phyloP scores from a whole-genome alignment of 2,113 vertebrate species.

The Amblyornis subalaris region DNA sequence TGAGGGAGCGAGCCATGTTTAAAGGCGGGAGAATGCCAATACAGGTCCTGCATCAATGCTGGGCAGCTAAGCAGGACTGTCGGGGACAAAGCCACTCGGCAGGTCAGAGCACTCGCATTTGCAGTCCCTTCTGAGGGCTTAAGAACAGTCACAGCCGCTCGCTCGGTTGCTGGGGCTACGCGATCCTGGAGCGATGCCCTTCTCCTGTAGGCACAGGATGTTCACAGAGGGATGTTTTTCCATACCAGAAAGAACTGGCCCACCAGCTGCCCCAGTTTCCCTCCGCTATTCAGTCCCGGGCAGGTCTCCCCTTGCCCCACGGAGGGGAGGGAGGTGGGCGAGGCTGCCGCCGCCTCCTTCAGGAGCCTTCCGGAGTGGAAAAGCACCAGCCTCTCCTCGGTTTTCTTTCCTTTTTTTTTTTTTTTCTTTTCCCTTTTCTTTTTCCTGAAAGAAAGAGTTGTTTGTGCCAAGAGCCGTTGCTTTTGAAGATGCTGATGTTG shows the following conservation, averaged over 20 bases:
- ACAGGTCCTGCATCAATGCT: not conserved
- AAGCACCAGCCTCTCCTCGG: not conserved
- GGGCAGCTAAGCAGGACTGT: not conserved
- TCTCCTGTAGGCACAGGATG: not conserved
- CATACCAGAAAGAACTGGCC: not conserved
- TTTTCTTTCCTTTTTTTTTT: not conserved
- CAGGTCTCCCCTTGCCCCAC: not conserved
- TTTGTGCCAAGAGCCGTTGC: conserved; percentile 25
- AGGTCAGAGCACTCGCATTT: not conserved
- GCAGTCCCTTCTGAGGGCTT: not conserved
- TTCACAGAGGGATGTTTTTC: not conserved
- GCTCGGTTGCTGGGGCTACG: not conserved
- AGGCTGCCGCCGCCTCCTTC: not conserved
- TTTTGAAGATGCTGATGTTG: conserved; percentile 31
- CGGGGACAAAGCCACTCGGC: not conserved
- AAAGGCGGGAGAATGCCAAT: fast-evolving
- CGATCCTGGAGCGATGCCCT: not conserved
- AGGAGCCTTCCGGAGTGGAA: not conserved
- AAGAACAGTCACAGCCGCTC: fast-evolving
- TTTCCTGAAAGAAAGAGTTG: not conserved
- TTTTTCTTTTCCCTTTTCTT: not conserved
- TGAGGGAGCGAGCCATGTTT: fast-evolving
- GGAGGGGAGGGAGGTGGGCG: not conserved
- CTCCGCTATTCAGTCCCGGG: not conserved
- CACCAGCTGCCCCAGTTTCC: not conserved